Base-by-base conservation (phyloP, 2,797 vertebrate species). In the Hydrophis major region DNA sequence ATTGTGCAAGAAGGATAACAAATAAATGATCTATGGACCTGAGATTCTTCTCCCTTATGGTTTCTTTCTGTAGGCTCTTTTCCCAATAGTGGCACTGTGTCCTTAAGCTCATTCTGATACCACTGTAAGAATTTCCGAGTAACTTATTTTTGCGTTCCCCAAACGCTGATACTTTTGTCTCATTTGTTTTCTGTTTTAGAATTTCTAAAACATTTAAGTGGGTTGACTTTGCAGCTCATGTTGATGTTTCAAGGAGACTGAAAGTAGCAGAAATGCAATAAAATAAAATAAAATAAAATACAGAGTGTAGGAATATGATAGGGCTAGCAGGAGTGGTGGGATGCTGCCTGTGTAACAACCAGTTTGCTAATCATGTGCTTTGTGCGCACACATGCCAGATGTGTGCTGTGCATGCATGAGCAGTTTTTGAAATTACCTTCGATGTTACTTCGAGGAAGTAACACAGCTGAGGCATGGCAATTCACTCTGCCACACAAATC, bases 11-110 rank as follows among this genome's bases (percentile, higher is more conserved):
- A 91, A 88, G 47, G 90, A 89, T 86, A 86, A 53, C 90, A 66
- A 93, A 91, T 93, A 93, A 93, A 93, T 86, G 57, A 89, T 91
- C 50, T 93, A 93, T 89, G 87, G 93, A 91, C 93, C 59, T 63
- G 87, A 91, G 37, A 59, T 1, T 42, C 86, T 25, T 90, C 37
- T 60, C 53, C 69, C 12, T 50, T 59, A 42, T 1, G 1, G 14
- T 16, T 2, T 60, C 32, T 32, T 60, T 20, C 20, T 28, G 12
- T 61, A 25, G 60, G 27, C 1, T 53, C 10, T 86, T 22, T n/a
- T 11, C 13, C 32, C 55, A 56, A 3, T 83, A 14, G 32, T 66
- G 47, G 1, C 1, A 25, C 6, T 63, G 14, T 6, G 16, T 74
- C 27, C 16, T 27, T 25, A 57, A 63, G 3, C 2, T 37, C 42